A percentile compares a stretch with the other conserved stretches of the same genome.
Conservation (phyloP, 2,797 vertebrate genomes). For the Aselliscus stoliczkanus region DNA sequence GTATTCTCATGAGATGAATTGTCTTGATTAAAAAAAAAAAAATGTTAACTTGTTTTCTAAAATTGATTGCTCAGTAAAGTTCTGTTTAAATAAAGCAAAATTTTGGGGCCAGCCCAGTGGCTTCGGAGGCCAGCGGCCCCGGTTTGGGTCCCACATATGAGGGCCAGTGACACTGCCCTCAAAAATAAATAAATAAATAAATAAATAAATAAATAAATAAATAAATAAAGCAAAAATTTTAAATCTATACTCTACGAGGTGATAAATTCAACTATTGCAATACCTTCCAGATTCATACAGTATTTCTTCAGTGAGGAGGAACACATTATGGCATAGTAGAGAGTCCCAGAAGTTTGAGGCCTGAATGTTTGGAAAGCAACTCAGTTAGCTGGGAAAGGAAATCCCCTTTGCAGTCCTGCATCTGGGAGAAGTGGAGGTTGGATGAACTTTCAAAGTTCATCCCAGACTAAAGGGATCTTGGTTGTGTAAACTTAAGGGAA, state of each 20-base stretch:
- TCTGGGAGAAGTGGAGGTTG: background rate
- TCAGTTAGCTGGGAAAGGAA: background rate
- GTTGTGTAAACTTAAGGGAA: background rate
- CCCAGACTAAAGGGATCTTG: background rate
- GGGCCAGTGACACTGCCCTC: too few relatives aligned
- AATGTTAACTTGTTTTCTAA: background rate
- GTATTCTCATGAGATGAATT: background rate
- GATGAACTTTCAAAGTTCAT: background rate
- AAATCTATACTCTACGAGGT: background rate
- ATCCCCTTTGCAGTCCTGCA: background rate
- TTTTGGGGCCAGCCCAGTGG: too few relatives aligned
- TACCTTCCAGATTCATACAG: background rate
- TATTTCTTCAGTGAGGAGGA: background rate
- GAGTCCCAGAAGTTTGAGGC: background rate
- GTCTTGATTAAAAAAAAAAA: background rate
- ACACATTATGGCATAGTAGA: background rate
- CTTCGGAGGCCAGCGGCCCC: too few relatives aligned
- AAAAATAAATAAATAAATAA: too few relatives aligned
- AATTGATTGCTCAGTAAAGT: background rate
- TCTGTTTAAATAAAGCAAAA: background rate
- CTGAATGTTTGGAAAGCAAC: background rate
- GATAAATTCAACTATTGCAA: background rate
- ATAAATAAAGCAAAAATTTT: too few relatives aligned
- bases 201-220: too few relatives aligned
- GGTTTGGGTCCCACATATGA: too few relatives aligned